A percentile compares a stretch with the other conserved stretches of the same genome.
Evolutionary conservation across 2,113 vertebrate species (phyloP).

Genomic region (Thinocorus orbignyianus): DNA sequence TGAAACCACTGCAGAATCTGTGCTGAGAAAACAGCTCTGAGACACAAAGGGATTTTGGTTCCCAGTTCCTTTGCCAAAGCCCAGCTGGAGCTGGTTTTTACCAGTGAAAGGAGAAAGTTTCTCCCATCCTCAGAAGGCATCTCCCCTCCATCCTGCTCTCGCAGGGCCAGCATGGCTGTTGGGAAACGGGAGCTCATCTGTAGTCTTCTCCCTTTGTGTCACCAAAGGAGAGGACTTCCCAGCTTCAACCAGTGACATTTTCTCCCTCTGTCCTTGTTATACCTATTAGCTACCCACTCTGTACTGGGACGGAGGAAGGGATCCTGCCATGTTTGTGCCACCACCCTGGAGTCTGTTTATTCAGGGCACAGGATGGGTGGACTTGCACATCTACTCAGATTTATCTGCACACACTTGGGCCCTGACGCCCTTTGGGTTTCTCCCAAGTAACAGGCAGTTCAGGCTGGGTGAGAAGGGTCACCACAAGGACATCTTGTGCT

Average conservation of each 20-base stretch:
- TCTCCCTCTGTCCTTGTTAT: not conserved
- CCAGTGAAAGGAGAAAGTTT: not conserved
- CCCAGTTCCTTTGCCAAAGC: not conserved
- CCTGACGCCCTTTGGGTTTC: not conserved
- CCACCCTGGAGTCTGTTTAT: not conserved
- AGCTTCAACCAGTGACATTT: not conserved
- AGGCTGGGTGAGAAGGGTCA: not conserved
- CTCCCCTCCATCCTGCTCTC: not conserved
- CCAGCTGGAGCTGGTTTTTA: not conserved
- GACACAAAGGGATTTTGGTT: not conserved
- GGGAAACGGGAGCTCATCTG: not conserved
- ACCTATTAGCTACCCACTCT: not conserved
- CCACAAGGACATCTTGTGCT: not conserved
- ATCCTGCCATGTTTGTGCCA: not conserved
- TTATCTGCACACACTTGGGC: not conserved
- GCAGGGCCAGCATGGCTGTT: not conserved
- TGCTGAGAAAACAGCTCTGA: rapidly evolving
- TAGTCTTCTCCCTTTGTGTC: not conserved
- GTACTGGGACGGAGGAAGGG: not conserved
- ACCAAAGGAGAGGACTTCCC: not conserved
- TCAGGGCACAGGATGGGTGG: not conserved
- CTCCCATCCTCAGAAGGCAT: not conserved
- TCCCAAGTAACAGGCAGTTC: not conserved
- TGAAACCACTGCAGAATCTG: rapidly evolving
- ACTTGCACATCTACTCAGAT: not conserved